Conservation (phyloP, 2,113 vertebrate species). For the Cnemophilus loriae region DNA sequence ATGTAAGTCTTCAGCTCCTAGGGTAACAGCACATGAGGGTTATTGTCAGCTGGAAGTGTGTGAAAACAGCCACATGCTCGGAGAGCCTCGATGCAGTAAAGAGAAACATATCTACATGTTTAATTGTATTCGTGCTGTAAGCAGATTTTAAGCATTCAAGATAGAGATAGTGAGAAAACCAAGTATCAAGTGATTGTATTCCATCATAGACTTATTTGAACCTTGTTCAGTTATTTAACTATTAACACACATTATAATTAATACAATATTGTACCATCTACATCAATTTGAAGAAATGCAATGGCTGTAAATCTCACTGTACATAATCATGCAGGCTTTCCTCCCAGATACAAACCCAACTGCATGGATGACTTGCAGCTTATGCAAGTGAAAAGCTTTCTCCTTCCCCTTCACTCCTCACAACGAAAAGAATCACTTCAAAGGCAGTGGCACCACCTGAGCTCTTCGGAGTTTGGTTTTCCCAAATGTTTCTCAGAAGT, state of each 20-base stretch:
- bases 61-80: not conserved
- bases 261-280: not conserved
- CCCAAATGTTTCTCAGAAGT: not conserved
- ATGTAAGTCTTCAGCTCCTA: not conserved
- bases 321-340: not conserved
- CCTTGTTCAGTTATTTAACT: not conserved
- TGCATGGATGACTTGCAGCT: not conserved
- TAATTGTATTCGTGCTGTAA: not conserved
- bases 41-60: not conserved
- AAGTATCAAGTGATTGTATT: not conserved
- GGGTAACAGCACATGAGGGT: fast-evolving
- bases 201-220: not conserved
- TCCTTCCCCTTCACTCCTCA: not conserved
- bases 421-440: not conserved
- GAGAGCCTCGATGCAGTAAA: not conserved
- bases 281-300: not conserved
- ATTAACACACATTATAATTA: too few relatives aligned
- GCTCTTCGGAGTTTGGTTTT: not conserved
- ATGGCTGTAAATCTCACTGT: not conserved
- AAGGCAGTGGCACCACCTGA: not conserved
- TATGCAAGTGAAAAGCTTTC: not conserved
- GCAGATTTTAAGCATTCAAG: not conserved
- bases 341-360: not conserved
- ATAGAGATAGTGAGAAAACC: not conserved
- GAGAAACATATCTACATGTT: not conserved